A percentile compares a stretch with the other conserved stretches of the same genome.
Conservation (phyloP, 2,888 invertebrate species). For the Drosophila cognata region DNA sequence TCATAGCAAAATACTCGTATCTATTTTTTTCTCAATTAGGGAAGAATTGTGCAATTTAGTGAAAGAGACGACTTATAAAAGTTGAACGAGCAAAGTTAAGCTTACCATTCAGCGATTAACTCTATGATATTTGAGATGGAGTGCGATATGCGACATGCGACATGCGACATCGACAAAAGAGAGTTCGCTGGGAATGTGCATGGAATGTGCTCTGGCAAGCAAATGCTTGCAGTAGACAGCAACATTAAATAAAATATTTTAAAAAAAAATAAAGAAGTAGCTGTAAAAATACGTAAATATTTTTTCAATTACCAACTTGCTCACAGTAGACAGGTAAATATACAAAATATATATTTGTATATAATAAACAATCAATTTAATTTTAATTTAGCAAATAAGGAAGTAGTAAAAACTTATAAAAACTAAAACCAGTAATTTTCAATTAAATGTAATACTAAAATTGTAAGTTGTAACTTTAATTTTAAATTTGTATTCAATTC, state of each 20-base stretch:
- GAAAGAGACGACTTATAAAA: constrained; percentile 36
- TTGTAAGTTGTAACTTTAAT: background rate
- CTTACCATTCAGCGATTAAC: constrained; percentile 44
- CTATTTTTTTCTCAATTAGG: constrained; percentile 60
- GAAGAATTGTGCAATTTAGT: constrained; percentile 70
- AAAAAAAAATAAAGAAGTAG: background rate
- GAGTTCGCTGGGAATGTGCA: constrained; percentile 26
- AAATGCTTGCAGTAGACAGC: background rate
- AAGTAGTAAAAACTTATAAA: background rate
- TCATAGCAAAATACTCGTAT: constrained; percentile 1
- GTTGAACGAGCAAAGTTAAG: constrained; percentile 53
- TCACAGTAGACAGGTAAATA: too few species aligned
- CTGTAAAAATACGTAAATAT: background rate
- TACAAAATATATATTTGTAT: background rate
- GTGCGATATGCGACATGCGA: constrained; percentile 49
- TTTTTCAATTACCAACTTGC: too few species aligned
- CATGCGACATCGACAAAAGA: constrained; percentile 22
- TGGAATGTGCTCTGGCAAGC: constrained; percentile 23
- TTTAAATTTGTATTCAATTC: background rate
- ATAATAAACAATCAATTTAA: background rate
- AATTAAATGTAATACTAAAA: background rate
- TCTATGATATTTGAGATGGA: constrained; percentile 44
- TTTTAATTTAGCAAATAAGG: background rate
- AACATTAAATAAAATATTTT: background rate
- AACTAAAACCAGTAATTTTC: background rate